Evolutionary conservation across 2,888 invertebrate species (phyloP), one percentile per base, ranked within the genome.

Genomic region (Chirona hameri): DNA sequence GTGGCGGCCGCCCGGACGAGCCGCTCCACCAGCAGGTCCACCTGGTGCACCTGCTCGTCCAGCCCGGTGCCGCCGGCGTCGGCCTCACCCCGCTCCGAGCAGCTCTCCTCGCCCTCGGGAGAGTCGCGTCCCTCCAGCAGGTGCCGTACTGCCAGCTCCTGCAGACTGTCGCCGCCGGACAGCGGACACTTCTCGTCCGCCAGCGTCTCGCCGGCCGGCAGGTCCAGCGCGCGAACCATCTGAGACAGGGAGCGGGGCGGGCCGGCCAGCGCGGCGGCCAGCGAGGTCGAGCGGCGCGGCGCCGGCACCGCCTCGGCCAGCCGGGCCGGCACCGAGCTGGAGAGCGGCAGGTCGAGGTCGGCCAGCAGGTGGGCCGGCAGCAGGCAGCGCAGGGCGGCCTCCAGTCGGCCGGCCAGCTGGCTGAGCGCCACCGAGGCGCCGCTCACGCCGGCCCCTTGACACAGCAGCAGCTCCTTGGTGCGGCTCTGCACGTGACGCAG

Each of bases 361-460:
- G 12, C 15, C 24, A 60, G 69, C 39, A 7, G 39, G 69, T 3
- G 39, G 27, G 39, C 46, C 39, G 76, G 76, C 39, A 76, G 21
- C 39, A 76, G 76, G 76, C 0, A 3, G 76, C 39, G 24, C 76
- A 76, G 39, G 21, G 76, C 76, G 39, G 91, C 91, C 85, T 92
- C 92, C 82, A 95, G 89, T 81, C 94, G 90, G 4, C 92, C 90
- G 81, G 92, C 91, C 24, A 95, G 89, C 24, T 93, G 92, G 85
- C 93, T 90, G 57, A 93, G 88, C 1, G 93, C 93, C 24, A 93
- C 91, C 18, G 87, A 85, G 24, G 92, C 91, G 1, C 92, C 92
- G 0, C 92, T 92, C 69, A 92, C 91, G 21, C 92, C 91, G 31
- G 93, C 91, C 81, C 92, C 93, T 88, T 93, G 93, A 84, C 92